A percentile compares a stretch with the other conserved stretches of the same genome.
Evolutionary conservation across 2,113 vertebrate genomes (phyloP).

Genomic region (Genyomyrus donnyi): DNA sequence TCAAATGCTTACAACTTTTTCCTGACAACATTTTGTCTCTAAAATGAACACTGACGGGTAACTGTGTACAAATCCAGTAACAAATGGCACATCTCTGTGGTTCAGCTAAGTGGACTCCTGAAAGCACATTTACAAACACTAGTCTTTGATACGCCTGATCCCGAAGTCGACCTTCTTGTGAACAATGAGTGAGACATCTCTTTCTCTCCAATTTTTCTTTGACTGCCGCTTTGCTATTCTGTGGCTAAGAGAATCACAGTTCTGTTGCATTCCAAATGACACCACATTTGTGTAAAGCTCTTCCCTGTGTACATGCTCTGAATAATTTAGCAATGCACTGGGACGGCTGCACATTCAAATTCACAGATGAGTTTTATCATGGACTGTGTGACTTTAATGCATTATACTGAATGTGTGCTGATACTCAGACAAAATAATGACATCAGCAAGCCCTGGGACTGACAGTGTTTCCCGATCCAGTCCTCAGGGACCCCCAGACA

Average conservation of each 20-base stretch:
- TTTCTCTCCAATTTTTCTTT: not conserved
- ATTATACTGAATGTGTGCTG: not conserved
- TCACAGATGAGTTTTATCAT: slow-evolving; percentile 16
- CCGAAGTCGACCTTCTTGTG: not conserved
- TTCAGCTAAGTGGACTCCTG: not conserved
- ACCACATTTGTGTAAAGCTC: slow-evolving; percentile 28
- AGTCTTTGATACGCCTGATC: not conserved
- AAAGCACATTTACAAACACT: not conserved
- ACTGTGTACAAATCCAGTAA: not conserved
- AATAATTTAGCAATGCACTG: slow-evolving; percentile 32
- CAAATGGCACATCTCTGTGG: not conserved
- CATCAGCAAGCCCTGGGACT: slow-evolving; percentile 25
- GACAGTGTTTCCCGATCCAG: not conserved
- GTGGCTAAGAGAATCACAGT: slow-evolving; percentile 1
- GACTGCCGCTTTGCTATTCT: not conserved
- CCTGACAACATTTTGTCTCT: not conserved
- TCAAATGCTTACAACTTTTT: not conserved
- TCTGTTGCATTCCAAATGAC: slow-evolving; percentile 28
- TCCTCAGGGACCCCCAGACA: not conserved
- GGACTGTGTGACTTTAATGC: not conserved
- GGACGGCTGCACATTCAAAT: slow-evolving; percentile 20
- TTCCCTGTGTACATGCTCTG: slow-evolving; percentile 24
- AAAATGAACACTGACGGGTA: not conserved
- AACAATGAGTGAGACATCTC: not conserved
- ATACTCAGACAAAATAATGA: slow-evolving; percentile 14